These are phyloP conservation scores for Drosophila conformis DNA, from an alignment of 2,888 invertebrate genomes.

Conservation along the genomic window DNA sequence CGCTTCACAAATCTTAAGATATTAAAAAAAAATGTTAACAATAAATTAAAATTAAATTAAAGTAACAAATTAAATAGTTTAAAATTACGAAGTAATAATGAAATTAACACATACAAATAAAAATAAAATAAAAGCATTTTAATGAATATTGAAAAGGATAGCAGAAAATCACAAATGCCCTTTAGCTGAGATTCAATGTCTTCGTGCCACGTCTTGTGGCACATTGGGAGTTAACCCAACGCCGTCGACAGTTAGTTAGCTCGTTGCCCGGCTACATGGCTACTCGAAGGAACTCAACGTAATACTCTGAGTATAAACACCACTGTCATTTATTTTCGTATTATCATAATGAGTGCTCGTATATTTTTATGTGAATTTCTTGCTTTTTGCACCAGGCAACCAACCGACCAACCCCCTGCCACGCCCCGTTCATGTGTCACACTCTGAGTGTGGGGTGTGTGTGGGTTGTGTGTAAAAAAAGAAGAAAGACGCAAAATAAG, in stretches of 20 bases:
- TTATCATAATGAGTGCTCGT: constrained; percentile 82
- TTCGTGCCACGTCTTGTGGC: neutral
- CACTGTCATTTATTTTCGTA: constrained; percentile 82
- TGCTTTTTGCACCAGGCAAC: constrained; percentile 66
- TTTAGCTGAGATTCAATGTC: neutral
- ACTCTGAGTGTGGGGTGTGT: constrained; percentile 18
- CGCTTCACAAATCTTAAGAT: neutral
- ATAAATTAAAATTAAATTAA: neutral
- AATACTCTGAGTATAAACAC: constrained; percentile 65
- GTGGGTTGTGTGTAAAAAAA: constrained; percentile 49
- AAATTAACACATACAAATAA: neutral
- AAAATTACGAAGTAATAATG: neutral
- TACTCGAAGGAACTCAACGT: constrained; percentile 25
- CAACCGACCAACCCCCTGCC: constrained; percentile 8
- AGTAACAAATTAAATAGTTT: neutral
- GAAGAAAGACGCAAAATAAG: constrained; percentile 47
- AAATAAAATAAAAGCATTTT: neutral
- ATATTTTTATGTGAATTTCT: constrained; percentile 81
- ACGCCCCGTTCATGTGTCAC: constrained; percentile 51
- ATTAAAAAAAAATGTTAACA: neutral
- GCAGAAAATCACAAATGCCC: neutral
- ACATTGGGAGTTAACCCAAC: constrained; percentile 6
- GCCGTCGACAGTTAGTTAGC: constrained; percentile 9
- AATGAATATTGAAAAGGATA: neutral
- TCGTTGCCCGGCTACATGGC: constrained; percentile 12